A percentile compares a stretch with the other conserved stretches of the same genome.
Evolutionary conservation across 2,888 invertebrate species (phyloP).

Genomic region (Holacanthella duospinosa): DNA sequence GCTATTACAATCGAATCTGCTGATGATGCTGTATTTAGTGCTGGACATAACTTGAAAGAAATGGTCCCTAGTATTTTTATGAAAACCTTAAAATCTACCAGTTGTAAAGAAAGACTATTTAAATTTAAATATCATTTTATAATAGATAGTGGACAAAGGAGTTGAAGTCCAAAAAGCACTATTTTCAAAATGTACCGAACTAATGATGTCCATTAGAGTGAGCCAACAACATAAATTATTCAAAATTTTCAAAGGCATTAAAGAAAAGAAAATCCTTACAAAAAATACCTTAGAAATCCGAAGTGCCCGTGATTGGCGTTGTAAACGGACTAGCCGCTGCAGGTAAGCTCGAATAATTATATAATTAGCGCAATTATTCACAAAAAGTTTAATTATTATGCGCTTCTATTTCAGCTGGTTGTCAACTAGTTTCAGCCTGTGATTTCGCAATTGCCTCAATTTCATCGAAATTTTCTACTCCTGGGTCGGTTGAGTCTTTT

Average conservation of each 20-base stretch:
- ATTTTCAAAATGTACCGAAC: constrained; percentile 60
- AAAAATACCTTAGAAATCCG: constrained; percentile 20
- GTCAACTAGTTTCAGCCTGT: constrained; percentile 85
- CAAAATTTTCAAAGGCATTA: no score
- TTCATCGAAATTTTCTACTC: constrained; percentile 80
- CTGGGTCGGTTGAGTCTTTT: constrained; percentile 62
- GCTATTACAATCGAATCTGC: constrained; percentile 66
- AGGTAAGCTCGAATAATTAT: no score
- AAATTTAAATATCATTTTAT: neutral
- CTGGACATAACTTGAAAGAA: constrained; percentile 92
- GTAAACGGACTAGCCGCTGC: constrained; percentile 44
- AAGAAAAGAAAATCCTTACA: no score
- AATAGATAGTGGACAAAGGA: constrained; percentile 48
- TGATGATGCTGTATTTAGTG: constrained; percentile 80
- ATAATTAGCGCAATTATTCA: neutral
- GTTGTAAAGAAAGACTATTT: no score
- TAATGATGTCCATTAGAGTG: constrained; percentile 66
- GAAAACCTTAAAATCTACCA: no score
- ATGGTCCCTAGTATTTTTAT: constrained; percentile 49
- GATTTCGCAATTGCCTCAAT: constrained; percentile 80
- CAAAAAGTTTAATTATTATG: neutral
- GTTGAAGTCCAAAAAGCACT: constrained; percentile 55
- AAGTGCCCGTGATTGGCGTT: constrained; percentile 80
- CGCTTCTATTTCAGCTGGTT: no score
- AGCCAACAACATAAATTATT: constrained; percentile 40